Base-by-base conservation (phyloP, 2,113 vertebrate species). In the Pedetes capensis region DNA sequence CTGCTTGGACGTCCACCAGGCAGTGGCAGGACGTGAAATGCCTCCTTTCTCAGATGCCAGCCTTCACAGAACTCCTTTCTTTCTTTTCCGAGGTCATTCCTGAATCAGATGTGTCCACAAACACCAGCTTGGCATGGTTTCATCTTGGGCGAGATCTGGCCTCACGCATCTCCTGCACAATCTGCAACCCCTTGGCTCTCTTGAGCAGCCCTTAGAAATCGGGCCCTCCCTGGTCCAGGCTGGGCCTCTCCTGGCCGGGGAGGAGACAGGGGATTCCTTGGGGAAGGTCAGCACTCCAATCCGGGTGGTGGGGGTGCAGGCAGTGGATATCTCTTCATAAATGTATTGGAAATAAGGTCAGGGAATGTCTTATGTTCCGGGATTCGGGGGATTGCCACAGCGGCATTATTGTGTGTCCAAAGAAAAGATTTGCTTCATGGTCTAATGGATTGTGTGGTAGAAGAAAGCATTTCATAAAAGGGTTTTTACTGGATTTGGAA, bases 401-500 rank as follows among this genome's bases (percentile, higher is more conserved):
- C 39, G 32, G 20, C 6, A 0, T 3, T 6, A 5, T 25, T 57
- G 13, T 12, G 20, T 23, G 14, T 44, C 51, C 55, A n/a, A 12
- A 27, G 51, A n/a, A 49, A 68, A 37, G 42, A 12, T 20, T 18
- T 51, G 13, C 39, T 61, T 69, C 29, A 0, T 49, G 59, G 39
- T 29, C 71, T 59, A 22, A 6, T 49, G 69, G 42, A 53, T 16
- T 69, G 39, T 3, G 2, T 22, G 90, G 74, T 39, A 59, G 85
- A 92, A 71, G 22, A 89, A 91, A 37, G 57, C 6, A n/a, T 66
- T 74, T 87, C 55, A 68, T 64, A 22, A 89, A 61, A 75, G 74
- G 1, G 0, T 7, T 94, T 93, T 96, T 44, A 76, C n/a, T 92
- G 71, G 44, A 57, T 44, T 87, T 6, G 91, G 93, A 96, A 95